These are phyloP conservation scores for Diaprepes abbreviatus DNA, from an alignment of 2,888 invertebrate species.

Conservation along the genomic window DNA sequence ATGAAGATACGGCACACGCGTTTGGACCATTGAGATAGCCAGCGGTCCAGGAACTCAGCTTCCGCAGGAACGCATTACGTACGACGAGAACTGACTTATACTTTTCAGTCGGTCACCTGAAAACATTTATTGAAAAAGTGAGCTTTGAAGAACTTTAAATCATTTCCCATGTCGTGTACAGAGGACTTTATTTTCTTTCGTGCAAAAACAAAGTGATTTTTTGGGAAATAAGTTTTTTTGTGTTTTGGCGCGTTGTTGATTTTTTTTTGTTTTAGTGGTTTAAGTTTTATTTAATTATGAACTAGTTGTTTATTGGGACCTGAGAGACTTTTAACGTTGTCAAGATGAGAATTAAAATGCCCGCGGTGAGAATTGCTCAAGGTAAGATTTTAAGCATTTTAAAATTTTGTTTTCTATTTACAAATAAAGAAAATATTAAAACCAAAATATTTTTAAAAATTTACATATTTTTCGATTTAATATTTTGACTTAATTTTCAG, in stretches of 20 bases:
- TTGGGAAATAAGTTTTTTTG: constrained; percentile 34
- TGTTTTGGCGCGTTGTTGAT: constrained; percentile 44
- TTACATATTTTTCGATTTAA: too few relatives aligned
- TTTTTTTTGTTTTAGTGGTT: constrained; percentile 48
- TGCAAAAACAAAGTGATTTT: constrained; percentile 41
- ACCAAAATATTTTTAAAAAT: too few relatives aligned
- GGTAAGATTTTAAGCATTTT: constrained; percentile 74
- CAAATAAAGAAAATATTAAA: too few relatives aligned
- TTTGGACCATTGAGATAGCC: constrained; percentile 62
- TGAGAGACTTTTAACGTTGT: constrained; percentile 52
- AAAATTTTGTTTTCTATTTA: not conserved
- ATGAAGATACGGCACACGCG: constrained; percentile 68
- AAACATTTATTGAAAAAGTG: constrained; percentile 6
- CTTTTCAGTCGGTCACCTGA: constrained; percentile 18
- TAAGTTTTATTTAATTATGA: constrained; percentile 44
- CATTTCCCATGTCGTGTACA: constrained; percentile 27
- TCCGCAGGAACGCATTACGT: constrained; percentile 42
- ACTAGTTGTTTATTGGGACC: constrained; percentile 45
- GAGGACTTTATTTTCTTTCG: constrained; percentile 35
- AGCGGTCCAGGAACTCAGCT: constrained; percentile 49
- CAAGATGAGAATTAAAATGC: constrained; percentile 98
- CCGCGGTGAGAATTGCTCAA: constrained; percentile 96
- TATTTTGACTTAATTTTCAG: not conserved
- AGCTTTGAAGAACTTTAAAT: not conserved
- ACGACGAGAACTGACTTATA: not conserved